These are phyloP conservation scores for Globicephala melas DNA, from an alignment of 2,113 vertebrate species.

Conservation along the genomic window DNA sequence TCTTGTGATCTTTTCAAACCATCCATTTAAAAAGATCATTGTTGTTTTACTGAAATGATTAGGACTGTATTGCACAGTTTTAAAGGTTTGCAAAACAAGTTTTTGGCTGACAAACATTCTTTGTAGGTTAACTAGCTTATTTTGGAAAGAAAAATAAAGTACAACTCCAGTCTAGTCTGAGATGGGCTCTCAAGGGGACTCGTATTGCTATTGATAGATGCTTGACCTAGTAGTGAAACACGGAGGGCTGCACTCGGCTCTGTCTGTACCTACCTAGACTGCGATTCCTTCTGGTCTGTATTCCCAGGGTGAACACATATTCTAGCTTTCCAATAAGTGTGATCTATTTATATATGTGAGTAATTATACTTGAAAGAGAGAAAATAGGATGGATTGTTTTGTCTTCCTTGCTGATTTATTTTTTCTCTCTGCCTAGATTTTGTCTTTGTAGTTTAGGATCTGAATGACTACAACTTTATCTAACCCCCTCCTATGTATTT, in stretches of 20 bases:
- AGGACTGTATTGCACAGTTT: background rate
- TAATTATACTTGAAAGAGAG: slow-evolving; percentile 18
- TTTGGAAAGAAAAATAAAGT: slow-evolving; percentile 1
- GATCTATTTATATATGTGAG: background rate
- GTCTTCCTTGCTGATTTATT: background rate
- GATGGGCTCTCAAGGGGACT: background rate
- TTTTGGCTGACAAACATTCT: background rate
- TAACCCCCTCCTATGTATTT: background rate
- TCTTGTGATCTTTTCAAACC: background rate
- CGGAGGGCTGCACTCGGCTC: background rate
- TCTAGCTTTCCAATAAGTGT: background rate
- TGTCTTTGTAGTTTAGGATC: background rate
- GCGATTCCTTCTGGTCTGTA: background rate
- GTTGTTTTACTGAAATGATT: background rate
- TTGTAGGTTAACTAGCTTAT: slow-evolving; percentile 18
- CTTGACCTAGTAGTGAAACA: background rate
- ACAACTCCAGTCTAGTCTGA: background rate
- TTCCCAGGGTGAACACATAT: background rate
- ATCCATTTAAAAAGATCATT: background rate
- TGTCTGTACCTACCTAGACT: background rate
- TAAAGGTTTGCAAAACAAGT: background rate
- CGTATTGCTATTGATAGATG: background rate
- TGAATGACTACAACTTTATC: background rate
- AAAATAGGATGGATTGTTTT: background rate
- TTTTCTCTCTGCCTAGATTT: background rate